These are phyloP conservation scores for Narcine bancroftii DNA, from an alignment of 2,113 vertebrate genomes.

Conservation along the genomic window DNA sequence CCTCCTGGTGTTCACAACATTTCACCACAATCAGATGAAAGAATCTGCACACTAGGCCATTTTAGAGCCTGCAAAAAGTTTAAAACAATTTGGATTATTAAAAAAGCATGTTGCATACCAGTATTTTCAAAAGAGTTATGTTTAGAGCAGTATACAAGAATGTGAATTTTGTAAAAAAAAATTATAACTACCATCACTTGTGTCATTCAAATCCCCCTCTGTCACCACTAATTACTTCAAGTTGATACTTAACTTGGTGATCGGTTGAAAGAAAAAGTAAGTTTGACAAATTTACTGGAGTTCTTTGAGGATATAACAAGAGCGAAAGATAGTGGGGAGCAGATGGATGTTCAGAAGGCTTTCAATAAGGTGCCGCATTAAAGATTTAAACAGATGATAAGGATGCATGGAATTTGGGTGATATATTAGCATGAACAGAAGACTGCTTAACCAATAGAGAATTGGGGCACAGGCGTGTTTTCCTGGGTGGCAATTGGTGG, in stretches of 20 bases:
- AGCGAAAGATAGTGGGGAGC: too few species aligned
- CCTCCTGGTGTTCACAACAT: neutral
- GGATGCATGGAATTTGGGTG: too few species aligned
- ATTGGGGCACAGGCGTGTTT: too few species aligned
- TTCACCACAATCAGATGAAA: neutral
- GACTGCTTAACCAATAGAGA: too few species aligned
- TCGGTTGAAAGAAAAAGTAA: neutral
- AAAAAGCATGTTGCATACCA: neutral
- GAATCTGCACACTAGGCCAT: neutral
- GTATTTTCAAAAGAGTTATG: neutral
- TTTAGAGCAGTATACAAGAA: neutral
- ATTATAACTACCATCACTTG: too few species aligned
- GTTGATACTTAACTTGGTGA: neutral
- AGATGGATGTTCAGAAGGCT: too few species aligned
- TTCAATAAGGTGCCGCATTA: too few species aligned
- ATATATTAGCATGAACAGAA: too few species aligned
- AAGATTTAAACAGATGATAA: too few species aligned
- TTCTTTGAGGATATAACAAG: too few species aligned
- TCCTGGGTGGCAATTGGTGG: too few species aligned
- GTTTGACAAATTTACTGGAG: neutral
- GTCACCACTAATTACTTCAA: neutral
- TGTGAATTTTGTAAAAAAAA: neutral
- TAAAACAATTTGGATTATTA: neutral
- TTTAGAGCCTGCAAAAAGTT: neutral
- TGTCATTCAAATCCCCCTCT: too few species aligned